Conservation (phyloP, 2,888 invertebrate genomes). For the Drosophila anomalipes region DNA sequence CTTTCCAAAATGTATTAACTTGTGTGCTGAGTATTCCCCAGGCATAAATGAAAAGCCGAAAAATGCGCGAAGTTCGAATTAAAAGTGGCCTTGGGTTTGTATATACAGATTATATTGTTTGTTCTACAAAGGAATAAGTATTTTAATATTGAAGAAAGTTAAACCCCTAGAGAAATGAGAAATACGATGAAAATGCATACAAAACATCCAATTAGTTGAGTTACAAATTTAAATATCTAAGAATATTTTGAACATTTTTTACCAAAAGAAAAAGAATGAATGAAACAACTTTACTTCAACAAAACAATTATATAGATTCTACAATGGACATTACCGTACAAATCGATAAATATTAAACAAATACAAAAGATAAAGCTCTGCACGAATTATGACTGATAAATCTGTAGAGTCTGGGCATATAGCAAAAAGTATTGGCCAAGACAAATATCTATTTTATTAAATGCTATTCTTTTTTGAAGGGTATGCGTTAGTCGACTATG, state of each 20-base stretch:
- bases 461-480: conserved; percentile 16
- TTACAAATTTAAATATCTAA: background rate
- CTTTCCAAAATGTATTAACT: background rate
- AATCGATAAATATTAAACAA: background rate
- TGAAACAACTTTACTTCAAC: too few species aligned
- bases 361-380: background rate
- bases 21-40: background rate
- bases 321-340: background rate
- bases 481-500: conserved; percentile 35
- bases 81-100: background rate
- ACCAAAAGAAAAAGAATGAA: background rate
- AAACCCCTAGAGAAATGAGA: background rate
- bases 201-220: background rate
- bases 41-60: background rate
- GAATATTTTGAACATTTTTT: background rate
- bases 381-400: background rate
- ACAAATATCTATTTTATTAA: background rate
- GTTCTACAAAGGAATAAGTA: background rate
- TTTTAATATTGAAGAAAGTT: background rate
- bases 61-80: background rate
- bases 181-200: background rate
- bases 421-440: background rate
- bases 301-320: background rate
- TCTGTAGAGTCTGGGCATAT: background rate
- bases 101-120: background rate